A percentile compares a stretch with the other conserved stretches of the same genome.
phyloP scores from a whole-genome alignment of 2,113 vertebrate species.

The Hippocampus mohnikei region DNA sequence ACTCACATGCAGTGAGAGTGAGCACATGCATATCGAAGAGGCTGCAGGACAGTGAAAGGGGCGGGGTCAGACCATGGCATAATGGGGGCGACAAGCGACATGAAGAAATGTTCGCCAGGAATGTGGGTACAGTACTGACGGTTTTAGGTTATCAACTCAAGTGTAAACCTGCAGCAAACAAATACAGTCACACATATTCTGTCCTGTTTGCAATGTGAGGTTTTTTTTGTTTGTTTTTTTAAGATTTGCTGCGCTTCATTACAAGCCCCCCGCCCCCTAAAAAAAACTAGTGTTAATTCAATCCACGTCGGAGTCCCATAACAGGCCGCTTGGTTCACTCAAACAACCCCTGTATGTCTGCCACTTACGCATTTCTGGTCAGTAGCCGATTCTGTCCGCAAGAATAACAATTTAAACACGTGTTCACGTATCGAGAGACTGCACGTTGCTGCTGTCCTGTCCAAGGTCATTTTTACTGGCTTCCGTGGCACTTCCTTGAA shows the following conservation, averaged over 20 bases:
- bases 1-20: constrained; percentile 54
- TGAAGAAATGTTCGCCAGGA: background rate
- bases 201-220: constrained; percentile 28
- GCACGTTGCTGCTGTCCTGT: constrained; percentile 33
- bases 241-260: constrained; percentile 59
- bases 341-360: constrained; percentile 26
- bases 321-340: constrained; percentile 35
- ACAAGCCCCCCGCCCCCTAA: constrained; percentile 41
- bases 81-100: constrained; percentile 9
- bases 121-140: constrained; percentile 17
- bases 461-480: background rate
- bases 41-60: constrained; percentile 16
- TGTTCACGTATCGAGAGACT: constrained; percentile 5
- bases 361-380: constrained; percentile 34
- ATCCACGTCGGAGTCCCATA: constrained; percentile 44
- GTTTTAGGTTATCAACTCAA: background rate
- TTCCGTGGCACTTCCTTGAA: background rate
- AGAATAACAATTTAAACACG: constrained; percentile 35
- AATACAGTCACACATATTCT: background rate
- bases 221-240: background rate
- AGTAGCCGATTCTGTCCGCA: constrained; percentile 29
- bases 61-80: background rate
- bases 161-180: background rate
- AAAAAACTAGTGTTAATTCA: constrained; percentile 44
- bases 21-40: constrained; percentile 41